These are phyloP conservation scores for Glyphotaelius pellucidus DNA, from an alignment of 2,888 invertebrate genomes.

Conservation along the genomic window DNA sequence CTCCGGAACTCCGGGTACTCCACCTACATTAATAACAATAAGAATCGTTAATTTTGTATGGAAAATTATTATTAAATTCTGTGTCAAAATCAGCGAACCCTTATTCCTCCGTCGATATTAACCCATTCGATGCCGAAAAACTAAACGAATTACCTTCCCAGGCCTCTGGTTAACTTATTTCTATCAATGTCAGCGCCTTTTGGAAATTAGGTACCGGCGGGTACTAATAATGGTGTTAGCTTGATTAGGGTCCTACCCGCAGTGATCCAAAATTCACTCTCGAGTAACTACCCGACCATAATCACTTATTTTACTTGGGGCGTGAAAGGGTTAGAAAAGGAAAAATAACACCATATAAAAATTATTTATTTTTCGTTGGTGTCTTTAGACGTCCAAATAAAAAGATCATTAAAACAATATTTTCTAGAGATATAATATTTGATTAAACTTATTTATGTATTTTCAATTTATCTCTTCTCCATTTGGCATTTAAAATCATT, in stretches of 20 bases:
- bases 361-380: neutral
- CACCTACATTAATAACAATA: no score
- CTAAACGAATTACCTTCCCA: neutral
- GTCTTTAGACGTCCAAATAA: neutral
- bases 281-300: neutral
- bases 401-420: neutral
- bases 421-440: neutral
- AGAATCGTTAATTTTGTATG: no score
- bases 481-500: no score
- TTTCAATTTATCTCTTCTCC: neutral
- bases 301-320: neutral
- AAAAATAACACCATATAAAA: neutral
- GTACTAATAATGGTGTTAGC: neutral
- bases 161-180: neutral
- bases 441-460: neutral
- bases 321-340: neutral
- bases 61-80: neutral
- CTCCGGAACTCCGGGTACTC: no score
- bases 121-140: neutral
- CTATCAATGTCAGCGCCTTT: conserved; percentile 10
- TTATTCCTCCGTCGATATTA: neutral
- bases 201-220: conserved; percentile 15
- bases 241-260: conserved; percentile 11
- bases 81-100: neutral
- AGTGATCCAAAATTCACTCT: neutral